Base-by-base conservation (phyloP, 2,888 invertebrate genomes). In the Antheraea assamensis region DNA sequence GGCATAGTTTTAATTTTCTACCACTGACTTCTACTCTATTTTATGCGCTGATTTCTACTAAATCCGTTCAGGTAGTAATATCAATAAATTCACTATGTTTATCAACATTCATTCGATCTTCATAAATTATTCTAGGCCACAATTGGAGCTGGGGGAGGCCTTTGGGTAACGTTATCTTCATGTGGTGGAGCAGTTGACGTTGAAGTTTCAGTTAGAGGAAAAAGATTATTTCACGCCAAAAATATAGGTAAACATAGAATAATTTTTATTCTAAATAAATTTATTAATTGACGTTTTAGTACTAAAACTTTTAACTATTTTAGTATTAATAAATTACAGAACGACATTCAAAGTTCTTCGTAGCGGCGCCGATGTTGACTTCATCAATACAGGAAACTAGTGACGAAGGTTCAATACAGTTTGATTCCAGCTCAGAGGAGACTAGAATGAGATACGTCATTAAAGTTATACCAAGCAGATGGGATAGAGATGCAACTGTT, bases 361-460 rank as follows among this genome's bases (percentile, higher is more conserved):
- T 93, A 66, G 87, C 92, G 24, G 88, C 91, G 8, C 92, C 92
- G 2, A 86, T 88, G n/a, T 70, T 83, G 13, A 81, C 83, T 10
- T 86, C 90, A 0, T 93, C 92, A 0, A 83, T 88, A 2, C 94
- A 94, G 78, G 94, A 94, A 73, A 91, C 92, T 2, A 94, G 94
- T 74, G 93, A 94, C 55, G 94, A 94, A 75, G 89, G 92, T 0
- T 93, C 93, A 0, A 83, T 92, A 0, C 93, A 93, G 76, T 92
- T 93, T 49, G 94, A 94, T 79, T 94, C 93, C 4, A 93, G 93
- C 70, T 94, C 94, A 0, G 94, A 94, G 75, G 94, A 94, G 78
- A 79, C 91, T 0, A 87, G 87, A 78, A 85, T 91, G 78, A 82
- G 92, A 85, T 94, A 91, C 78, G 91, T 94, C 72, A 87, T 94